phyloP scores from a whole-genome alignment of 2,113 vertebrate species.

The Brachionichthys hirsutus region DNA sequence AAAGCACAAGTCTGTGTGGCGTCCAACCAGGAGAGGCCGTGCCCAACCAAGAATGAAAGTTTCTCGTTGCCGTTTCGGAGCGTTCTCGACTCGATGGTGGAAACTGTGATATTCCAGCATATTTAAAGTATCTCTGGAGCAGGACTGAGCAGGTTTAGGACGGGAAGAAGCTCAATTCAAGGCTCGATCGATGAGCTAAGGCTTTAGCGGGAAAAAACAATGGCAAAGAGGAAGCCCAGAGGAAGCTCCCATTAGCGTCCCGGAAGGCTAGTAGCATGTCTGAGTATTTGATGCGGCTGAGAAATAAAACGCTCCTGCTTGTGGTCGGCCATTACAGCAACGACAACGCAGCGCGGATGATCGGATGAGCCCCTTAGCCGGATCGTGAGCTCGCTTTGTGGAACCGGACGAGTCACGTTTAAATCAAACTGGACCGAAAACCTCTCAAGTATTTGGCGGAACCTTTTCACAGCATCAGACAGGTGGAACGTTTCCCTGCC shows the following conservation, averaged over 20 bases:
- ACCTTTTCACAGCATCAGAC: conserved; percentile 13
- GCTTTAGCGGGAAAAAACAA: neutral
- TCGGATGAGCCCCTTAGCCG: neutral
- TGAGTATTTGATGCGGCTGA: too few relatives aligned
- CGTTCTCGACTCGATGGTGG: too few relatives aligned
- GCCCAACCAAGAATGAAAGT: too few relatives aligned
- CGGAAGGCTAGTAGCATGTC: too few relatives aligned
- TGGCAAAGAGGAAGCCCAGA: neutral
- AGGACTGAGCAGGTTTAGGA: neutral
- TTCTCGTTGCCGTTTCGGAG: too few relatives aligned
- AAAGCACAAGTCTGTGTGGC: too few relatives aligned
- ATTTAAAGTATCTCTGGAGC: neutral
- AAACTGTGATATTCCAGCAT: too few relatives aligned
- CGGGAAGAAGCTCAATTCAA: conserved; percentile 11
- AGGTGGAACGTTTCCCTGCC: neutral
- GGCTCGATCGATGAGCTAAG: neutral
- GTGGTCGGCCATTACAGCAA: neutral
- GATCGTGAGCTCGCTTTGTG: conserved; percentile 12
- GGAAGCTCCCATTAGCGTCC: neutral
- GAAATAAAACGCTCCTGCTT: neutral
- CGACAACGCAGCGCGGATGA: neutral
- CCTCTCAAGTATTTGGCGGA: conserved; percentile 1
- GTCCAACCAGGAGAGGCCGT: too few relatives aligned
- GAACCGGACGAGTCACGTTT: neutral
- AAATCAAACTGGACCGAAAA: neutral